Conservation (phyloP, 92 coral and sea anemone genomes). For the Palythoa heliodiscus region DNA sequence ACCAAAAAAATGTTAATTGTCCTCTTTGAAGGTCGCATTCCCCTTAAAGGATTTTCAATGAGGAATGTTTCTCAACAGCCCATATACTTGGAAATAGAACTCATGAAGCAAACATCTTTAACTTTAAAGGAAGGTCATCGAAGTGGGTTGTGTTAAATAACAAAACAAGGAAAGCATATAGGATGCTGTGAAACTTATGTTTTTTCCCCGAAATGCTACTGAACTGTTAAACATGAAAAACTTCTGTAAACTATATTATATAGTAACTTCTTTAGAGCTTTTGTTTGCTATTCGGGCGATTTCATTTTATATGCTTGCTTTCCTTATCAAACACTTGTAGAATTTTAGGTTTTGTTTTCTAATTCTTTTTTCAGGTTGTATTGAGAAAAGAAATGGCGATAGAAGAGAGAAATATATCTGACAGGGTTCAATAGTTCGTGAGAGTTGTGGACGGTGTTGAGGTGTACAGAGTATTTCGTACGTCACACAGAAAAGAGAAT, state of each 20-base stretch:
- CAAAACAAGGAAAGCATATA: background rate
- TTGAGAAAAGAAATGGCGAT: background rate
- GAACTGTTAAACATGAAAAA: background rate
- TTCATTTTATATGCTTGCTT: too few species aligned
- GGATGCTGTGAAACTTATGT: background rate
- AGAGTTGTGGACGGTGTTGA: background rate
- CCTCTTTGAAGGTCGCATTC: background rate
- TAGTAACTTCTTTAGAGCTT: too few species aligned
- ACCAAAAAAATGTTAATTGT: constrained; percentile 15
- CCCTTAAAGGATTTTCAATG: background rate
- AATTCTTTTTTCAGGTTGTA: too few species aligned
- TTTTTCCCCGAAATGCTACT: background rate
- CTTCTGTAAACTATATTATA: too few species aligned
- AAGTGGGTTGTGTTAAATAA: background rate
- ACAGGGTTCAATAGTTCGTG: background rate
- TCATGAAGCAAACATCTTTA: background rate
- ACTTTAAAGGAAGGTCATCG: background rate
- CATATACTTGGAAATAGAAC: constrained; percentile 2
- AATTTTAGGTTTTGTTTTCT: too few species aligned
- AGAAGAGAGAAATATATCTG: background rate
- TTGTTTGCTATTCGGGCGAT: too few species aligned
- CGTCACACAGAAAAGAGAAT: background rate
- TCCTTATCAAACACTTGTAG: too few species aligned
- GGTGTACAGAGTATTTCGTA: background rate
- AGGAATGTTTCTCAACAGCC: constrained; percentile 10